Percentiles rank a stretch among this genome's conserved stretches.
Conservation (phyloP, 2,888 invertebrate species). For the Myopa tessellatipennis region DNA sequence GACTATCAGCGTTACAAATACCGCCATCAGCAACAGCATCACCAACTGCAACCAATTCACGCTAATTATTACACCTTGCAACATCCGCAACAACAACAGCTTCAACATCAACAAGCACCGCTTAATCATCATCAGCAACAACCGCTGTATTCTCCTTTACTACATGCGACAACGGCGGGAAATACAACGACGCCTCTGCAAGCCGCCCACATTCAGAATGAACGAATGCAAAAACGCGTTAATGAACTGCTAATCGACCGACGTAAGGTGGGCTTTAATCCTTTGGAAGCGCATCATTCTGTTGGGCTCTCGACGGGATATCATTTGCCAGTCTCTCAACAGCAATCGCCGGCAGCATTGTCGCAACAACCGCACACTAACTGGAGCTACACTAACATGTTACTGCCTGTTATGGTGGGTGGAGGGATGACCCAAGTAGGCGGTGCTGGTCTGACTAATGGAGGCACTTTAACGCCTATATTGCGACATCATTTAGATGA, state of each 20-base stretch:
- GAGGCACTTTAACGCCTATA: constrained; percentile 36
- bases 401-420: constrained; percentile 22
- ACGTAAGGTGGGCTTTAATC: constrained; percentile 64
- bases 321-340: constrained; percentile 42
- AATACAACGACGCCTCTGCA: constrained; percentile 50
- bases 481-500: constrained; percentile 34
- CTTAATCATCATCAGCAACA: constrained; percentile 48
- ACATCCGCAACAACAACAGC: constrained; percentile 46
- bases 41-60: constrained; percentile 44
- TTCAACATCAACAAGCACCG: constrained; percentile 33
- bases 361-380: constrained; percentile 39
- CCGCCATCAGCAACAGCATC: constrained; percentile 45
- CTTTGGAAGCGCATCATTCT: constrained; percentile 58
- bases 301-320: constrained; percentile 39
- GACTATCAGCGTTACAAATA: constrained; percentile 58
- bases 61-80: constrained; percentile 40
- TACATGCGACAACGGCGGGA: constrained; percentile 18
- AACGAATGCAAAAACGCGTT: constrained; percentile 64
- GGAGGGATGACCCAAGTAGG: constrained; percentile 43
- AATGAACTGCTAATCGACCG: constrained; percentile 66
- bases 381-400: constrained; percentile 34
- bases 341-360: constrained; percentile 54
- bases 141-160: constrained; percentile 55
- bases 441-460: constrained; percentile 29
- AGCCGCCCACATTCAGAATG: constrained; percentile 63